Base-by-base conservation (phyloP, 2,888 invertebrate genomes). In the Sphaeridia pumilis region DNA sequence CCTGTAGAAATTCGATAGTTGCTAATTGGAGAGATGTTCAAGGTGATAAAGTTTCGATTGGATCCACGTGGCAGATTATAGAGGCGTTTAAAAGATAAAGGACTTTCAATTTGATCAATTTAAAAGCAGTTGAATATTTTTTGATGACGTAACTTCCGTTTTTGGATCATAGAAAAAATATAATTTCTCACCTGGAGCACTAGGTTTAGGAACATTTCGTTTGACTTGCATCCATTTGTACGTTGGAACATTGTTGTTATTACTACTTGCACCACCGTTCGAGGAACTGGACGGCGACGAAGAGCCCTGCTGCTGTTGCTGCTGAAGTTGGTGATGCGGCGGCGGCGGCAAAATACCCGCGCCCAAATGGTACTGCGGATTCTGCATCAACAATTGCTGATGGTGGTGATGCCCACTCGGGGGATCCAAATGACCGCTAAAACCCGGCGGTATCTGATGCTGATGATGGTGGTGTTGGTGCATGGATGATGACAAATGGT, bases 191-290 rank as follows among this genome's bases (percentile, higher is more conserved):
- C 55, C 55, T 55, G 50, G 55, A 31, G 51, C 20, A 46, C 31
- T 51, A 66, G 93, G 89, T 74, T 94, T 94, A 46, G 93, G 90
- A 64, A 90, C 86, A 73, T 92, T 93, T 71, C 95, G 78, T 74
- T 95, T 95, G 67, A 95, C 87, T 75, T 94, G 93, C 95, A 95
- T 95, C 95, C 95, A 95, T 72, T 95, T 93, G 73, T 94, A 95
- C 0, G 93, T 92, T 24, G 90, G 90, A 28, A 61, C 61, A 52
- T 56, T 59, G 10, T 54, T 42, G 47, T 55, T 56, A 49, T 50
- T 56, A 43, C 22, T 54, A 41, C 20, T 49, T 24, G 17, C 22
- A 43, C 36, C 36, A 45, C 26, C 36, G 14, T 31, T 7, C 31
- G 31, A 14, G 14, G 7, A 10, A 31, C 31, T 31, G 14, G 10